These are phyloP conservation scores for Anagyrus pseudococci DNA, from an alignment of 2,888 invertebrate species.

Conservation along the genomic window DNA sequence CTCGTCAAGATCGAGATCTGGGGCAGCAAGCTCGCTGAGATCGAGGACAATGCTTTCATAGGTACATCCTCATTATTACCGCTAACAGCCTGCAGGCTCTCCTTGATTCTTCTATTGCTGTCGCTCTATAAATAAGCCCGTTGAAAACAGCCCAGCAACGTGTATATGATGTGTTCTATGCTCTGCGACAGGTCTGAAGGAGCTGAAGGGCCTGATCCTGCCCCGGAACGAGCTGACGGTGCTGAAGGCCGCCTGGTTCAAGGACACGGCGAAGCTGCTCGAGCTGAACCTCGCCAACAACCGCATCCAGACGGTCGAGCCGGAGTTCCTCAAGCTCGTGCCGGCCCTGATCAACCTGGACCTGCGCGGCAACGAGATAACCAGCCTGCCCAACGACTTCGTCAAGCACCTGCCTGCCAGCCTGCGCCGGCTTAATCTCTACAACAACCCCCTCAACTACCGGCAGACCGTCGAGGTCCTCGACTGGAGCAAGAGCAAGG, in stretches of 20 bases:
- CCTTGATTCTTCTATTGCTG: background rate
- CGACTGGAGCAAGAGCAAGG: constrained; percentile 28
- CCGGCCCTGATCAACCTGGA: constrained; percentile 31
- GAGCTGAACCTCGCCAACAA: constrained; percentile 33
- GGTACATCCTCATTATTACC: constrained; percentile 16
- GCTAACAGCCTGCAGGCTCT: too few relatives aligned
- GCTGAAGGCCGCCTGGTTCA: constrained; percentile 39
- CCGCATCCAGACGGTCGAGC: constrained; percentile 26
- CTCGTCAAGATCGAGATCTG: constrained; percentile 34
- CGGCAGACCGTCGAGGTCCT: constrained; percentile 13
- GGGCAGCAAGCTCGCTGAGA: constrained; percentile 32
- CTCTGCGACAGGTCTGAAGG: constrained; percentile 20
- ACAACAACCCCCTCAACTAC: constrained; percentile 35
- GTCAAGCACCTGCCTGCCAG: constrained; percentile 19
- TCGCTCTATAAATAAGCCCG: too few relatives aligned
- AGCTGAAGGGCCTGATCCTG: constrained; percentile 32
- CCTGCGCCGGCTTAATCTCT: constrained; percentile 25
- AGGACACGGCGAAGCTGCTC: constrained; percentile 31
- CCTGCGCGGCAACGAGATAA: constrained; percentile 36
- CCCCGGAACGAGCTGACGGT: constrained; percentile 34
- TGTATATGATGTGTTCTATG: too few relatives aligned
- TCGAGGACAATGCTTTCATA: constrained; percentile 39
- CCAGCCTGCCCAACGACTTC: constrained; percentile 23
- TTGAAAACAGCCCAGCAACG: too few relatives aligned
- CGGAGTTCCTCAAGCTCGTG: constrained; percentile 23